Evolutionary conservation across 2,888 invertebrate species (phyloP).

Genomic region (Quadroppia sp.): DNA sequence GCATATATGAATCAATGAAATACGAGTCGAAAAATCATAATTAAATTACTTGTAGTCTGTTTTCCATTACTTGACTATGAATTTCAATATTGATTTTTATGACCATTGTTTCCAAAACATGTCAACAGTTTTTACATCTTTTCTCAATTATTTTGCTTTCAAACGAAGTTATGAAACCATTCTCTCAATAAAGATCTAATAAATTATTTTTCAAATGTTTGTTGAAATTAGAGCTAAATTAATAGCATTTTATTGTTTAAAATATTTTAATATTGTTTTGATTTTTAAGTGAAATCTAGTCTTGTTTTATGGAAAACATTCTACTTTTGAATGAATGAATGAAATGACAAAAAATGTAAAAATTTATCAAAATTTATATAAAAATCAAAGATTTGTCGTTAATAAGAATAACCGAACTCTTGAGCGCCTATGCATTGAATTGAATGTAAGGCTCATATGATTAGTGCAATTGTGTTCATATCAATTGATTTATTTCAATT

Average conservation of each 20-base stretch:
- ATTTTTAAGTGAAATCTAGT: slow-evolving; percentile 19
- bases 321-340: background rate
- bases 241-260: background rate
- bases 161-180: no score
- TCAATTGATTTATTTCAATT: slow-evolving; percentile 13
- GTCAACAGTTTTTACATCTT: no score
- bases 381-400: background rate
- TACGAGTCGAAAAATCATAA: background rate
- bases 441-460: background rate
- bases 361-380: background rate
- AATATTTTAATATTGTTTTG: background rate
- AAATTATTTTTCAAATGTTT: background rate
- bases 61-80: background rate
- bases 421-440: background rate
- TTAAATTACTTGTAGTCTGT: background rate
- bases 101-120: no score
- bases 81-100: background rate
- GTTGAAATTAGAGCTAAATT: background rate
- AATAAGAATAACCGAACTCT: background rate
- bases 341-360: background rate
- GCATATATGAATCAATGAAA: background rate
- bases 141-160: no score
- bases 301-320: slow-evolving; percentile 23
- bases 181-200: background rate
- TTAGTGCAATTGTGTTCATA: slow-evolving; percentile 34